Base-by-base conservation (phyloP, 1,140 invertebrate species). In the Bombus sylvicola region DNA sequence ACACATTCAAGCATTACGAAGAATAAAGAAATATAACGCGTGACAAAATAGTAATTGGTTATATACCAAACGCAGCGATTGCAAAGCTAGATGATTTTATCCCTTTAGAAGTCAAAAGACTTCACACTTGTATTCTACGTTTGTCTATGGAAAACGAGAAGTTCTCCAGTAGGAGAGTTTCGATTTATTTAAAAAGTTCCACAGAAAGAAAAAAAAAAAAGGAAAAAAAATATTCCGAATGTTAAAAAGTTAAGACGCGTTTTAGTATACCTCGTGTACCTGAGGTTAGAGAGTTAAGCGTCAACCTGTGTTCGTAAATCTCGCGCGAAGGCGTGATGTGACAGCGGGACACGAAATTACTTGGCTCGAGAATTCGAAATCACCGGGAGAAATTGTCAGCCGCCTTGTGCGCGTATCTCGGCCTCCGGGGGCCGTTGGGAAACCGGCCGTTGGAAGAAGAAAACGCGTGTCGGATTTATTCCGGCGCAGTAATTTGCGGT, bases 351-450 rank as follows among this genome's bases (percentile, higher is more conserved):
- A 57, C 73, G 74, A 69, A 28, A 77, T 83, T 68, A 77, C 43
- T 77, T 77, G 81, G 62, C 81, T 69, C 43, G 74, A 53, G 74
- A 83, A 77, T 83, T 43, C 82, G 74, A 77, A 83, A 77, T 47
- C 71, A 34, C 66, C 43, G 64, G 74, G 73, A 18, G 62, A 77
- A 66, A 76, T 47, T 76, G 47, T 72, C 43, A 43, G 28, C 6
- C 68, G 43, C n/a, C 80, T 62, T 18, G 57, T n/a, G 71, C 10
- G 22, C 43, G 71, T 39, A 15, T n/a, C 41, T 62, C 28, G 9
- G 28, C 25, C 59, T 62, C 59, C 59, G 3, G 59, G n/a, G 53
- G 8, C 13, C 1, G 1, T 12, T 22, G 18, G 41, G 22, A 41
- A 41, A 73, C 28, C 34, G 34, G 39, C 2, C 34, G 34, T 9